Conservation (phyloP, 2,113 vertebrate genomes). For the Piprites chloris region DNA sequence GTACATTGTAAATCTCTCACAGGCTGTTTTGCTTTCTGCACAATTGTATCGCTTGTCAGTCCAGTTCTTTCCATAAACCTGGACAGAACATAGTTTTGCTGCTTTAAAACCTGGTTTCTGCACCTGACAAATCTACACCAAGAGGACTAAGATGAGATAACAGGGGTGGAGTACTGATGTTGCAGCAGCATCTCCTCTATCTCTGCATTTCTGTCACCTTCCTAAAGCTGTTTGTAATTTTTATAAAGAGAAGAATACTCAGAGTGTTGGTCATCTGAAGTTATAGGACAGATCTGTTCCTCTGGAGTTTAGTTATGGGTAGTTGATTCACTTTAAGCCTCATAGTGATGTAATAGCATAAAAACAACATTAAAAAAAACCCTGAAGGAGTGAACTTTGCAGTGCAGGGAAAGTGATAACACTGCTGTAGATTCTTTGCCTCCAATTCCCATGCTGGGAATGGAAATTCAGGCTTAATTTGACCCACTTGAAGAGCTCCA, state of each 20-base stretch:
- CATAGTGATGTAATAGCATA: not conserved
- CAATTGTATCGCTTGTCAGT: not conserved
- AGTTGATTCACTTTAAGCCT: not conserved
- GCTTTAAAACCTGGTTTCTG: not conserved
- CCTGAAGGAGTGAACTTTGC: not conserved
- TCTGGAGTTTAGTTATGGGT: not conserved
- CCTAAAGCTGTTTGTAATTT: not conserved
- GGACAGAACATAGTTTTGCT: not conserved
- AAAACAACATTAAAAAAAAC: not conserved
- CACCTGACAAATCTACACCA: not conserved
- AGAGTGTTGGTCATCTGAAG: not conserved
- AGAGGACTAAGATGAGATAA: not conserved
- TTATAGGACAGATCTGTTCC: not conserved
- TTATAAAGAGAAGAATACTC: not conserved
- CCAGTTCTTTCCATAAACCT: not conserved
- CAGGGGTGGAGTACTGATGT: not conserved
- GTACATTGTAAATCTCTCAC: not conserved
- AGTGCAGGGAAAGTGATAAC: not conserved
- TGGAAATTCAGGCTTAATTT: not conserved
- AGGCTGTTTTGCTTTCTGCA: not conserved
- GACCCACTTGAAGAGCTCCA: not conserved
- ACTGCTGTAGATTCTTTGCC: not conserved
- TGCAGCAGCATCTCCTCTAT: not conserved
- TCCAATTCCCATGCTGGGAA: not conserved
- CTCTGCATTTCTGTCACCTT: not conserved